Conservation (phyloP, 2,888 invertebrate species). For the Homarus gammarus region DNA sequence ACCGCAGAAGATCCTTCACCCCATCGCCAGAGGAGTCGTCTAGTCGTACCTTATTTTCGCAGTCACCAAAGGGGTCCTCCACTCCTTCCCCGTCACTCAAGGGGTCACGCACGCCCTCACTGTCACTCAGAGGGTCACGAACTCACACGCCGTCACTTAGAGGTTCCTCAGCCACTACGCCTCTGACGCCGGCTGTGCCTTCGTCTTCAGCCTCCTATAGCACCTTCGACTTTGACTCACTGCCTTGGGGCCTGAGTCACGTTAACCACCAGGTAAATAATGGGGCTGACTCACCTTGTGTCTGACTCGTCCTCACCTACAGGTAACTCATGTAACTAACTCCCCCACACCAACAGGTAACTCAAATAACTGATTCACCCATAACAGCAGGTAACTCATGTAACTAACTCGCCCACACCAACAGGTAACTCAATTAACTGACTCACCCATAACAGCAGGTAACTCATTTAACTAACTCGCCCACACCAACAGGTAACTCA, state of each 20-base stretch:
- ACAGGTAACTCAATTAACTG: no score
- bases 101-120: neutral
- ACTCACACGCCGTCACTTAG: neutral
- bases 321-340: no score
- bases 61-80: neutral
- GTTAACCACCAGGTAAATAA: slow-evolving; percentile 52
- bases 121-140: neutral
- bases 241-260: slow-evolving; percentile 48
- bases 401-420: no score
- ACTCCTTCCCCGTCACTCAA: neutral
- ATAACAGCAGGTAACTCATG: no score
- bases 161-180: slow-evolving; percentile 23
- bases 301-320: no score
- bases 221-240: slow-evolving; percentile 36
- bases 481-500: no score
- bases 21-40: neutral
- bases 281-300: neutral
- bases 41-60: neutral
- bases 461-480: no score
- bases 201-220: slow-evolving; percentile 37
- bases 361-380: no score
- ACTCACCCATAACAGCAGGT: no score
- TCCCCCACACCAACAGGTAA: no score
- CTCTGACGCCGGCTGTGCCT: slow-evolving; percentile 7
- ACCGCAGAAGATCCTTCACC: no score